These are phyloP conservation scores for Syngnathus acus DNA, from an alignment of 2,797 vertebrate species.

Conservation along the genomic window DNA sequence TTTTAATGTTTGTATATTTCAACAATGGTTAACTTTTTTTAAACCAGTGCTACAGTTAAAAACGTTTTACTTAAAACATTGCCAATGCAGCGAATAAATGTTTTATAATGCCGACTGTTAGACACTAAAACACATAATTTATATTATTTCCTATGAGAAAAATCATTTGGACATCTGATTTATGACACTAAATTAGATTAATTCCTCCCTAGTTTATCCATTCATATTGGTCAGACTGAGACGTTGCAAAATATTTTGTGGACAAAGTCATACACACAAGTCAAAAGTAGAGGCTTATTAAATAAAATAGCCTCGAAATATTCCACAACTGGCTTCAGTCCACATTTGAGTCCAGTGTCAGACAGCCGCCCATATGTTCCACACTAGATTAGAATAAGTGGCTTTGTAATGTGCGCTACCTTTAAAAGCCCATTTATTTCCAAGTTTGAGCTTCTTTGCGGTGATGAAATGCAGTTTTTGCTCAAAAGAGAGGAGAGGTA, in stretches of 20 bases:
- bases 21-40: background rate
- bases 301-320: background rate
- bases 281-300: background rate
- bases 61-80: background rate
- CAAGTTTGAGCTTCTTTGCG: conserved; percentile 52
- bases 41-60: background rate
- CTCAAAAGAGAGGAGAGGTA: conserved; percentile 12
- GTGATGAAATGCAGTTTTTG: conserved; percentile 67
- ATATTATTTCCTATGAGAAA: background rate
- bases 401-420: conserved; percentile 54
- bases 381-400: conserved; percentile 47
- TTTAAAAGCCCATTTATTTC: conserved; percentile 73
- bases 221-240: background rate
- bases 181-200: background rate
- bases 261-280: background rate
- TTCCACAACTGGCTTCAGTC: conserved; percentile 11
- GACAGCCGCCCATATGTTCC: conserved; percentile 66
- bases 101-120: background rate
- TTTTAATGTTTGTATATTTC: background rate
- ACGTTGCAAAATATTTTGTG: background rate
- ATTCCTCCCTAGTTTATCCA: background rate
- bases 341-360: conserved; percentile 47
- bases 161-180: background rate
- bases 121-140: background rate
- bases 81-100: background rate